Evolutionary conservation across 2,888 invertebrate genomes (phyloP), one percentile per base, ranked within the genome.

Genomic region (Scaptodrosophila latifasciaeformis): DNA sequence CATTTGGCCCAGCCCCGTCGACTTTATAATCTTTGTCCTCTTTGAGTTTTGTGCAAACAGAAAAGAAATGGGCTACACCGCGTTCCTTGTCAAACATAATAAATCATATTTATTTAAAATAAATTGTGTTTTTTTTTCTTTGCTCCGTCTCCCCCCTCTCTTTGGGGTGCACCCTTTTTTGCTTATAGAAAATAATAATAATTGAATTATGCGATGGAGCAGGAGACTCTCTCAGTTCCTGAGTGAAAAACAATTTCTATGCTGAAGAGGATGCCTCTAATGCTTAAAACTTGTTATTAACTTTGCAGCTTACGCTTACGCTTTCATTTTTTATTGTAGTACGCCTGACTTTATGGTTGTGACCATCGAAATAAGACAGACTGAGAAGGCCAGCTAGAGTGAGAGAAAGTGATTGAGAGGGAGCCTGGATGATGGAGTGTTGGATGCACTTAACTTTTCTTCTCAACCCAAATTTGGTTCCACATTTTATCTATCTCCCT

Each of bases 71-170:
- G 2, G 2, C 1, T 34, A 0, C 34, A 31, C 12, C 4, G 30
- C 34, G 37, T 47, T 44, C 40, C 55, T 62, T 61, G 66, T 67
- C 64, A 77, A 77, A 70, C 64, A 67, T 80, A 72, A 72, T 80
- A 72, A 72, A 72, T 72, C 72, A 72, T 80, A 72, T 72, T 72
- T 72, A 72, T 80, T 72, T 76, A 66, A 80, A 80, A 77, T 70
- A 77, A 70, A 72, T 71, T 72, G 74, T 75, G 51, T 49, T 59
- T 35, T 24, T 49, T 65, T 54, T 42, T 2, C 39, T 54, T 43
- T 19, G 37, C 37, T 10, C 31, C 31, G n/a, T n/a, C n/a, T n/a
- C n/a, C n/a, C n/a, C n/a, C n/a, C n/a, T n/a, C n/a, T n/a, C n/a
- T n/a, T n/a, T n/a, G n/a, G n/a, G n/a, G n/a, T n/a, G n/a, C n/a